Evolutionary conservation across 2,113 vertebrate genomes (phyloP), one percentile per base, ranked within the genome.

Genomic region (Cebidichthys violaceus): DNA sequence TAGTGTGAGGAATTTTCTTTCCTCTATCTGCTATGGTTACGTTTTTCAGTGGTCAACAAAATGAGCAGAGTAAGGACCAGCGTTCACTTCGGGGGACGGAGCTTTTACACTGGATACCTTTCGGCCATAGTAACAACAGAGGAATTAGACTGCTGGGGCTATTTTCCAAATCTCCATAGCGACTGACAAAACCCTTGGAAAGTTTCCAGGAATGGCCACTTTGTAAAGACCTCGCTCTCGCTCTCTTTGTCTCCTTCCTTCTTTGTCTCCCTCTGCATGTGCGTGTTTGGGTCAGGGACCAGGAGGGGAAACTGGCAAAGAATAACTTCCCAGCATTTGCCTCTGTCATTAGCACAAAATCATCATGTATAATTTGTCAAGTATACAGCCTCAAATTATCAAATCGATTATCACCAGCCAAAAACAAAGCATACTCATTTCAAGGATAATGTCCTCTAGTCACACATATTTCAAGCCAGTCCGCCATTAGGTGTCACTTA

Each of bases 111-210:
- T 82, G 79, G 80, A 89, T 89, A 87, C 81, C 87, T 93, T 87
- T 88, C n/a, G 39, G 24, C 80, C 76, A 65, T 47, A 52, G 79
- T 77, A 83, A 92, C 89, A 91, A 89, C 74, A 90, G 83, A 90
- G 79, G 89, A 89, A 85, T 90, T 88, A 86, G 74, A 84, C 79
- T 72, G 81, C 79, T 59, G 65, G 70, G 82, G 75, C 87, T 83
- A 7, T 89, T 91, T 89, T 90, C 87, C 87, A 88, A 73, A 83
- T 94, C 88, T 78, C 93, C 87, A 92, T 93, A 67, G 89, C 72
- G 70, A 93, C 92, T 64, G 79, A 84, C 91, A 84, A 88, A 88
- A 88, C 82, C 83, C 69, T 89, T 92, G 90, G 91, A 94, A 88
- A 85, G 77, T 43, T 68, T 92, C 89, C 92, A 92, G 80, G 68